Percentiles rank a stretch among this genome's conserved stretches.
Conservation (phyloP, 2,113 vertebrate species). For the Lepidothrix coronata region DNA sequence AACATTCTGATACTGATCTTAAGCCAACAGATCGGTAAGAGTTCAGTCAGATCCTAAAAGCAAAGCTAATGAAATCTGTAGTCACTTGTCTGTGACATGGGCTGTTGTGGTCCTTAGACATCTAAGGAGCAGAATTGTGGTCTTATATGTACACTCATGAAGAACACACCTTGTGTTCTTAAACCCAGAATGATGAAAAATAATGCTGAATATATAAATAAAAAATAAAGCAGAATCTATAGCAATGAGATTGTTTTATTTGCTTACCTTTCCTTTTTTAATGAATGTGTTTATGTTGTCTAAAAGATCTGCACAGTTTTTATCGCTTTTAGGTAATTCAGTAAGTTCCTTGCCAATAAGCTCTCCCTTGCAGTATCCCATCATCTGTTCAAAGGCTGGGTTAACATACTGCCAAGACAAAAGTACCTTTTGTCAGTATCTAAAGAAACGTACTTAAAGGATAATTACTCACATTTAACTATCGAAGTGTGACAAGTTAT, state of each 20-base stretch:
- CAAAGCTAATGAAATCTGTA: neutral
- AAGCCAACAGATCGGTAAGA: neutral
- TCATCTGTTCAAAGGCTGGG: constrained; percentile 93
- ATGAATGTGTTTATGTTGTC: constrained; percentile 93
- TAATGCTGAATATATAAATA: neutral
- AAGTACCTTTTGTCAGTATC: neutral
- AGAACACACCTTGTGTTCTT: neutral
- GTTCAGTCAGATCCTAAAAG: neutral
- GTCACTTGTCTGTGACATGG: neutral
- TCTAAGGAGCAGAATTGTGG: neutral
- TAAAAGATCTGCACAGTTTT: constrained; percentile 87
- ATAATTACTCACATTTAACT: neutral
- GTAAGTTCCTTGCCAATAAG: constrained; percentile 92
- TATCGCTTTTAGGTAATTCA: constrained; percentile 89
- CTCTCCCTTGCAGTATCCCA: constrained; percentile 92
- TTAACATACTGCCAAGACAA: constrained; percentile 87
- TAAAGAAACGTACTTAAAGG: neutral
- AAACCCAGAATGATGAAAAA: neutral
- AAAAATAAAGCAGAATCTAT: neutral
- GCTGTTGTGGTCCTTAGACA: neutral
- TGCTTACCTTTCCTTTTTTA: constrained; percentile 91
- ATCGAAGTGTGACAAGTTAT: neutral
- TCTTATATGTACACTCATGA: neutral
- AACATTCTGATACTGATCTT: neutral
- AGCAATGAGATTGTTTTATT: neutral